Percentiles rank a stretch among this genome's conserved stretches.
These are phyloP conservation scores for Karalla daura DNA, from an alignment of 2,797 vertebrate genomes.

Conservation along the genomic window DNA sequence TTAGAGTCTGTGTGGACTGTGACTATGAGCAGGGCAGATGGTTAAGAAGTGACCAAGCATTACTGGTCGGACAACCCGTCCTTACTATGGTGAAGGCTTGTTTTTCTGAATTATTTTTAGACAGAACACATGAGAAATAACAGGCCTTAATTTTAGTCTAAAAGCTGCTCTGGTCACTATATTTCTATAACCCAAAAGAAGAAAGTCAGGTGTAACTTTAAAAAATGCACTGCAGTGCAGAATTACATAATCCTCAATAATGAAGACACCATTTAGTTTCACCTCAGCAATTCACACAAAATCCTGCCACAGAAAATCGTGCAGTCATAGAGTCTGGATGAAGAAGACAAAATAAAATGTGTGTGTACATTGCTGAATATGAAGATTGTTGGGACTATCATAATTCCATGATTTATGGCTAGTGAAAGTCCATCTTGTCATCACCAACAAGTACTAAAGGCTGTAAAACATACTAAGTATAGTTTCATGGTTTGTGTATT, in stretches of 20 bases:
- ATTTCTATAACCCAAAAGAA: not conserved
- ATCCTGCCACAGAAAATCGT: conserved; percentile 7
- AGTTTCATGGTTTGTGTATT: too few relatives aligned
- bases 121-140: conserved; percentile 29
- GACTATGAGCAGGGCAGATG: conserved; percentile 61
- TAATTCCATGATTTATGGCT: not conserved
- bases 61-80: conserved; percentile 53
- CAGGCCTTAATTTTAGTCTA: not conserved
- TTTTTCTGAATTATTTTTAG: conserved; percentile 42
- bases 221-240: not conserved
- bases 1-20: conserved; percentile 25
- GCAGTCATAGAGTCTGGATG: not conserved
- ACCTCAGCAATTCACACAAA: conserved; percentile 14
- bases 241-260: not conserved
- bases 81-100: conserved; percentile 25
- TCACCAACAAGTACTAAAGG: not conserved
- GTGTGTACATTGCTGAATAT: too few relatives aligned
- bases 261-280: not conserved
- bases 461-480: conserved; percentile 3
- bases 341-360: not conserved
- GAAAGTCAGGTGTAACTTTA: not conserved
- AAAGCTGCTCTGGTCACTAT: conserved; percentile 3
- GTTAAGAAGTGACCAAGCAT: conserved; percentile 54
- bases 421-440: not conserved
- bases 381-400: not conserved